Percentiles rank a stretch among this genome's conserved stretches.
These are phyloP conservation scores for Melinaea menophilus DNA, from an alignment of 2,888 invertebrate species.

Conservation along the genomic window DNA sequence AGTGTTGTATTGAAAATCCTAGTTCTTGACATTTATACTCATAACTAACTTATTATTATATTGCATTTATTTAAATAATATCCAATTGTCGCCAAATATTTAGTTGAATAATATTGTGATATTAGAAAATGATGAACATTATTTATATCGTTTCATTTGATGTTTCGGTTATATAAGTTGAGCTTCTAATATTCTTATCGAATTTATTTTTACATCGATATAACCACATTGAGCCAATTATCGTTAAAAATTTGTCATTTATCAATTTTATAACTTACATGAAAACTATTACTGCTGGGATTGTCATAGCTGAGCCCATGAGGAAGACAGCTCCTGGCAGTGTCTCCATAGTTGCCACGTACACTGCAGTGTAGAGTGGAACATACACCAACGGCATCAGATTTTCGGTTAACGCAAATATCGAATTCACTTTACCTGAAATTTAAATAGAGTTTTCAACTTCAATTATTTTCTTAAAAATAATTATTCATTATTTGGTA, in stretches of 20 bases:
- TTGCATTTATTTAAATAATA: no score
- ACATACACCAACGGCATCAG: constrained; percentile 83
- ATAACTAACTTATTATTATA: no score
- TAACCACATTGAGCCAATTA: no score
- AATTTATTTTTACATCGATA: no score
- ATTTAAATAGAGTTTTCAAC: constrained; percentile 11
- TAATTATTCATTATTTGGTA: neutral
- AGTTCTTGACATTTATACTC: no score
- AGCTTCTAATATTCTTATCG: no score
- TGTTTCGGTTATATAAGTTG: no score
- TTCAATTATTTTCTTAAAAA: neutral
- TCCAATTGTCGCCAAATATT: no score
- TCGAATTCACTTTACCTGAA: constrained; percentile 82
- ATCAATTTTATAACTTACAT: constrained; percentile 54
- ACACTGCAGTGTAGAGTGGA: constrained; percentile 82
- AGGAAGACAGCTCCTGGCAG: constrained; percentile 83
- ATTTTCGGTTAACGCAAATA: constrained; percentile 81
- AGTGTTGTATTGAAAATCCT: no score
- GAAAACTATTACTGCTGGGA: constrained; percentile 81
- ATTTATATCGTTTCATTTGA: no score
- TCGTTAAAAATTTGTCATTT: neutral
- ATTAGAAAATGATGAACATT: no score
- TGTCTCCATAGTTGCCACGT: constrained; percentile 80
- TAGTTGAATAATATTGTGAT: no score
- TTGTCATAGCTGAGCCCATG: constrained; percentile 79